These are phyloP conservation scores for Siphamia tubifer DNA, from an alignment of 2,113 vertebrate genomes.

Conservation along the genomic window DNA sequence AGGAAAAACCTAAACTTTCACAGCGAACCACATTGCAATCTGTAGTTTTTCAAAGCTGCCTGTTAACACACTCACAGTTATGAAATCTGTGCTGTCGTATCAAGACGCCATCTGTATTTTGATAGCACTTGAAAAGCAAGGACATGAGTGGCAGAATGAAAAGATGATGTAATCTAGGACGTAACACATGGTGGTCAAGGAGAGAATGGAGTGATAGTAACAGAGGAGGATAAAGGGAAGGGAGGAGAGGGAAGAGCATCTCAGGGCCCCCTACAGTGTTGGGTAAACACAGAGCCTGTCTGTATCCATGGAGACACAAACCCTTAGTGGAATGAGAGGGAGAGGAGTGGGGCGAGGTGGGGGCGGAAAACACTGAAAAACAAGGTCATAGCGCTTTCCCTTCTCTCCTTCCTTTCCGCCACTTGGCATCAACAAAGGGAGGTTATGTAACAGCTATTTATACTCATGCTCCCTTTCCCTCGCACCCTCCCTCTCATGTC, in stretches of 20 bases:
- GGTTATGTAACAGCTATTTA: slow-evolving; percentile 83
- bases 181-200: slow-evolving; percentile 45
- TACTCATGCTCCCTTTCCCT: slow-evolving; percentile 63
- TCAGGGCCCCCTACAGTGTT: slow-evolving; percentile 52
- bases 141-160: slow-evolving; percentile 8
- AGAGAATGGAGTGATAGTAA: slow-evolving; percentile 26
- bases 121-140: slow-evolving; percentile 21
- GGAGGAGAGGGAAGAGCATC: slow-evolving; percentile 7
- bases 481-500: slow-evolving; percentile 57
- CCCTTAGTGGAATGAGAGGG: slow-evolving; percentile 65
- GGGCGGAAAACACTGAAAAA: slow-evolving; percentile 75
- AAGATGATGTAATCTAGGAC: slow-evolving; percentile 27
- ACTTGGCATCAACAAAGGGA: slow-evolving; percentile 81
- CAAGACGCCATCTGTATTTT: slow-evolving; percentile 35
- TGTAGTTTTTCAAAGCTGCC: slow-evolving; percentile 2
- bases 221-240: slow-evolving; percentile 3
- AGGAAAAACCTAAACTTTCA: slow-evolving; percentile 31
- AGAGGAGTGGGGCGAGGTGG: slow-evolving; percentile 58
- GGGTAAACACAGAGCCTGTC: slow-evolving; percentile 69
- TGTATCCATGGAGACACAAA: slow-evolving; percentile 76
- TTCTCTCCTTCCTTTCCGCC: slow-evolving; percentile 74
- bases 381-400: slow-evolving; percentile 78
- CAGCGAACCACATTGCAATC: slow-evolving; percentile 25
- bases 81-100: slow-evolving; percentile 8
- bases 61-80: neutral